Percentiles rank a stretch among this genome's conserved stretches.
Conservation (phyloP, 2,888 invertebrate species). For the Acronicta alni region DNA sequence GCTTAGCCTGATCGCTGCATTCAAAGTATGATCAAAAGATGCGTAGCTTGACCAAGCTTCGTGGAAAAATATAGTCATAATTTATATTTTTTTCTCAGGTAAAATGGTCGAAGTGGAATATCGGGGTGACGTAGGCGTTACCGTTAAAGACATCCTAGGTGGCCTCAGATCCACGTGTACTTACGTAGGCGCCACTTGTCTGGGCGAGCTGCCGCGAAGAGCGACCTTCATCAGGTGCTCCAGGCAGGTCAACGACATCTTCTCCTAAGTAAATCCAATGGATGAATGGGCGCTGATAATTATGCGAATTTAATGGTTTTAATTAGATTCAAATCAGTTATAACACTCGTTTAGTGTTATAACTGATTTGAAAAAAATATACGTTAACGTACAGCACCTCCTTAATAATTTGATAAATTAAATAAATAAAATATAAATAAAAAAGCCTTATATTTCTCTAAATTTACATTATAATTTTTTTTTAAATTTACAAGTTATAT, state of each 20-base stretch:
- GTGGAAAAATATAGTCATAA: not conserved
- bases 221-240: slow-evolving; percentile 98
- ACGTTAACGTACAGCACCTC: no score
- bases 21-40: no score
- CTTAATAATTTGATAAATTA: no score
- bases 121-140: slow-evolving; percentile 94
- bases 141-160: slow-evolving; percentile 95
- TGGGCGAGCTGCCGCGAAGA: slow-evolving; percentile 95
- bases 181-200: slow-evolving; percentile 95
- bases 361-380: no score
- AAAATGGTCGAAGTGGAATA: slow-evolving; percentile 97
- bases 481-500: no score
- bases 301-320: not conserved
- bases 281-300: no score
- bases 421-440: no score
- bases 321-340: slow-evolving; percentile 2
- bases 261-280: slow-evolving; percentile 73
- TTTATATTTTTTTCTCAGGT: slow-evolving; percentile 66
- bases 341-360: no score
- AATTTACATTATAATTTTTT: no score
- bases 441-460: no score
- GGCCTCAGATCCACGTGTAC: slow-evolving; percentile 97
- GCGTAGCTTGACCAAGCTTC: no score
- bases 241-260: slow-evolving; percentile 95
- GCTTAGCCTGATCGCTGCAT: no score